Conservation (phyloP, 2,113 vertebrate species). For the Rhinogobius similis region DNA sequence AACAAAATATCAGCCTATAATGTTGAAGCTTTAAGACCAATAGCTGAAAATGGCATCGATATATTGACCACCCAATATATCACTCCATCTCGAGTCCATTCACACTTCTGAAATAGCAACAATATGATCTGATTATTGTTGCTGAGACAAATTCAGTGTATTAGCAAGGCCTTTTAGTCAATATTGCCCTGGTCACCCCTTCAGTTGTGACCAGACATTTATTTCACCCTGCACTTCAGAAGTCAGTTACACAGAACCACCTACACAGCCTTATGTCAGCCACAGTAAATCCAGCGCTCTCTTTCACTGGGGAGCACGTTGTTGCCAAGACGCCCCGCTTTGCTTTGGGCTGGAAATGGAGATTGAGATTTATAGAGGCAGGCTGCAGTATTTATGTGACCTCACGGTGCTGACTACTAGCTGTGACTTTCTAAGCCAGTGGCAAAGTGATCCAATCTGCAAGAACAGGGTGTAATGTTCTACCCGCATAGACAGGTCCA, state of each 20-base stretch:
- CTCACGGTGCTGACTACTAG: conserved; percentile 48
- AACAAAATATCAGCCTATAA: too few species aligned
- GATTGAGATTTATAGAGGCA: conserved; percentile 66
- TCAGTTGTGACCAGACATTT: background rate
- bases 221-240: conserved; percentile 1
- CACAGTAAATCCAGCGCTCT: conserved; percentile 43
- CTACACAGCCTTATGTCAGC: conserved; percentile 49
- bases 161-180: too few species aligned
- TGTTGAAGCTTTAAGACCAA: too few species aligned
- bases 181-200: too few species aligned
- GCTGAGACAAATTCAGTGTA: too few species aligned
- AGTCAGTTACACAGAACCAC: background rate
- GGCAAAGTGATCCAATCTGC: conserved; percentile 41
- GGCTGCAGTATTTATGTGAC: conserved; percentile 67
- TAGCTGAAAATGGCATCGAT: too few species aligned
- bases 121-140: too few species aligned
- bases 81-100: too few species aligned
- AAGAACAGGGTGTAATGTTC: conserved; percentile 25
- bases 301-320: conserved; percentile 48
- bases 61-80: too few species aligned
- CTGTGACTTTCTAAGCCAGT: conserved; percentile 58
- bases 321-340: conserved; percentile 50
- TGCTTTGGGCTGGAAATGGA: conserved; percentile 61
- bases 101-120: too few species aligned
- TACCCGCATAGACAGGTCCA: background rate